These are phyloP conservation scores for Erynnis tages DNA, from an alignment of 2,888 invertebrate genomes.

Conservation along the genomic window DNA sequence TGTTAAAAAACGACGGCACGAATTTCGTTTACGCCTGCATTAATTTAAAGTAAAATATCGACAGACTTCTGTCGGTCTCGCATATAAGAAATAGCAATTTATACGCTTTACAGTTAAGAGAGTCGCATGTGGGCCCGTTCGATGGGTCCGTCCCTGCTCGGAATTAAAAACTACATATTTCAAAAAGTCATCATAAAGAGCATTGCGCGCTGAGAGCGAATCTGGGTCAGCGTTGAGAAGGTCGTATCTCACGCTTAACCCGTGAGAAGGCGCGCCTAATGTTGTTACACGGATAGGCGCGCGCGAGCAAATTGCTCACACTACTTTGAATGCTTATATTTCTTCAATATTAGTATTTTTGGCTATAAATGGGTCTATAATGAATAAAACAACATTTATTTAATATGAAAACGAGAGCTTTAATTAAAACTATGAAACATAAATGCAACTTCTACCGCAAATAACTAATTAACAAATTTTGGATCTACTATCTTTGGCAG, in stretches of 20 bases:
- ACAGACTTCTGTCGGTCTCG: conserved; percentile 63
- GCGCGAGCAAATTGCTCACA: too few species aligned
- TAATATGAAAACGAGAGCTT: too few species aligned
- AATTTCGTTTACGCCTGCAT: conserved; percentile 61
- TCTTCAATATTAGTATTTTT: too few species aligned
- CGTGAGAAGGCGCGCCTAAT: too few species aligned
- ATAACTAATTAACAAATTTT: too few species aligned
- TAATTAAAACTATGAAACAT: too few species aligned
- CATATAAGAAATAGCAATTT: conserved; percentile 77
- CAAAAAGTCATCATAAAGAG: conserved; percentile 80
- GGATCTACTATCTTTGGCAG: too few species aligned
- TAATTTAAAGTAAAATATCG: conserved; percentile 75
- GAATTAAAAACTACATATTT: conserved; percentile 79
- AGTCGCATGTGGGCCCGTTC: conserved; percentile 62
- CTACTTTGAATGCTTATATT: too few species aligned
- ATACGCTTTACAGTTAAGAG: conserved; percentile 75
- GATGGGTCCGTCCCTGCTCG: conserved; percentile 55
- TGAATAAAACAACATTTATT: too few species aligned
- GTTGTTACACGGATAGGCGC: too few species aligned
- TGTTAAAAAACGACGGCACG: conserved; percentile 50
- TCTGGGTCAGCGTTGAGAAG: conserved; percentile 74
- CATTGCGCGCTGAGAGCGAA: conserved; percentile 63
- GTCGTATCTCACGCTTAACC: conserved; percentile 77
- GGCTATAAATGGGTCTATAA: too few species aligned
- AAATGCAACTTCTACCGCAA: too few species aligned